Evolutionary conservation across 2,797 vertebrate genomes (phyloP).

Genomic region (Sebastes cheni): DNA sequence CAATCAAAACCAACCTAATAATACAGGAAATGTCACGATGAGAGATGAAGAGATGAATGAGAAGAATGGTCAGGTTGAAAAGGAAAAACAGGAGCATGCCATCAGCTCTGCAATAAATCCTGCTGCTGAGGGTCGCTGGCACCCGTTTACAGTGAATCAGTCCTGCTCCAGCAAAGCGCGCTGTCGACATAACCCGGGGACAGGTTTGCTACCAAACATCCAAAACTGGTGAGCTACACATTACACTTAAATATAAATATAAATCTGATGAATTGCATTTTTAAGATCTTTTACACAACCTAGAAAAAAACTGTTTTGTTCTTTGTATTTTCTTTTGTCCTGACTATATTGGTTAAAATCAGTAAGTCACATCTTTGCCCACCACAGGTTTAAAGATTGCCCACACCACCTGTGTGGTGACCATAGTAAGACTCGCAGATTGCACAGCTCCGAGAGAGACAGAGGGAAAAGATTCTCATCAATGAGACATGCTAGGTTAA

Average conservation of each 20-base stretch:
- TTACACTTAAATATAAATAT: not conserved
- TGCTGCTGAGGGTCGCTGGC: conserved; percentile 49
- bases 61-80: not conserved
- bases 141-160: conserved; percentile 71
- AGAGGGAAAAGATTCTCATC: conserved; percentile 4
- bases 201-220: conserved; percentile 69
- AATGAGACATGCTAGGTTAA: not conserved
- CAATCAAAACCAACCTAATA: not conserved
- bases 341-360: not conserved
- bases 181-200: not conserved
- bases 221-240: conserved; percentile 70
- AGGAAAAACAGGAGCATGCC: not conserved
- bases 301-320: not conserved
- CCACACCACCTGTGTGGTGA: conserved; percentile 69
- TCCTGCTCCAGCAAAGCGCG: conserved; percentile 57
- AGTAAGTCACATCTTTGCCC: not conserved
- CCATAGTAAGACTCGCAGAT: conserved; percentile 68
- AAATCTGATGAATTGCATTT: not conserved
- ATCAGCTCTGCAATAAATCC: not conserved
- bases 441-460: conserved; percentile 57
- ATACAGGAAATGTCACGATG: not conserved
- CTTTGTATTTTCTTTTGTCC: not conserved
- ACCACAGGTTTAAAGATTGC: conserved; percentile 64
- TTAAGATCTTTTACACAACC: not conserved
- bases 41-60: not conserved